These are phyloP conservation scores for Indicator maculatus DNA, from an alignment of 2,113 vertebrate species.

Conservation along the genomic window DNA sequence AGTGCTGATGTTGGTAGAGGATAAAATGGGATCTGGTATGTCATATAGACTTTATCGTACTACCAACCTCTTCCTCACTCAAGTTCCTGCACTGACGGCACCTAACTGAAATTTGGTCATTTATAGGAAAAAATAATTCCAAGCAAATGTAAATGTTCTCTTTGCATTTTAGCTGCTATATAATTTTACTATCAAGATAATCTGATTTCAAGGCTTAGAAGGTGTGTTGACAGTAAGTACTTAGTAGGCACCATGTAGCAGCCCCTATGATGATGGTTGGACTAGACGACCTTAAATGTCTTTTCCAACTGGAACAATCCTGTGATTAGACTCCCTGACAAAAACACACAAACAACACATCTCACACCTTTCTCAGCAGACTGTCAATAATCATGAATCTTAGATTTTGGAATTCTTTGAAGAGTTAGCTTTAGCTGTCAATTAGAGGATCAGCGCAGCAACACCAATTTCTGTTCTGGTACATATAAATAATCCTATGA, in stretches of 20 bases:
- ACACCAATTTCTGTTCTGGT: neutral
- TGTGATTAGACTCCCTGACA: neutral
- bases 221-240: neutral
- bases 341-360: neutral
- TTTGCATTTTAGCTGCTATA: no score
- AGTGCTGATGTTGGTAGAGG: fast-evolving
- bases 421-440: neutral
- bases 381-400: neutral
- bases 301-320: no score
- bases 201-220: neutral
- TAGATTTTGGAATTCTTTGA: neutral
- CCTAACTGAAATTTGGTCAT: neutral
- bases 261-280: no score
- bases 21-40: neutral
- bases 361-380: neutral
- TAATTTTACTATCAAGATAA: neutral
- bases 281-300: no score
- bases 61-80: neutral
- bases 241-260: neutral
- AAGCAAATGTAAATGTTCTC: neutral
- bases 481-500: neutral
- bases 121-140: neutral
- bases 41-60: neutral
- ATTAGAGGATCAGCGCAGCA: neutral
- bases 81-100: neutral